Evolutionary conservation across 2,797 vertebrate genomes (phyloP).

Genomic region (Cirrhinus mrigala): DNA sequence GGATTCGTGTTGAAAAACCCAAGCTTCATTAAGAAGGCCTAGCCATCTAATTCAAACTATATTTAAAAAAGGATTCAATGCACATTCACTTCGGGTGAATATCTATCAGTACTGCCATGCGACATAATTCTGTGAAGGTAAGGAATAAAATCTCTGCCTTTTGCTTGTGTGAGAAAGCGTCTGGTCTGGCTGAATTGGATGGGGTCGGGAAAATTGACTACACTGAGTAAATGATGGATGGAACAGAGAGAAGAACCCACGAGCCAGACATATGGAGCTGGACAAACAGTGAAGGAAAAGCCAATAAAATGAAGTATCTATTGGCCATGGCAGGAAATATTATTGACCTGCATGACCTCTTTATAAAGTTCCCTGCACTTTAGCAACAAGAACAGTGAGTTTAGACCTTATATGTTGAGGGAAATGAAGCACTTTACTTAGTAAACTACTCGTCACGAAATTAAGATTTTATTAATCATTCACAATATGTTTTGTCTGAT

Average conservation of each 20-base stretch:
- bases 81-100: background rate
- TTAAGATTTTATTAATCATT: background rate
- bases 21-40: background rate
- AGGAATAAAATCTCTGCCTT: conserved; percentile 7
- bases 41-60: background rate
- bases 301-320: conserved; percentile 51
- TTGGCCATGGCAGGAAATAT: conserved; percentile 47
- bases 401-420: background rate
- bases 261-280: conserved; percentile 24
- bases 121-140: background rate
- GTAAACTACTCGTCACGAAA: background rate
- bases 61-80: background rate
- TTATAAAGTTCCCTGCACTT: conserved; percentile 34
- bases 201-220: conserved; percentile 23
- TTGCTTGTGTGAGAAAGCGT: background rate
- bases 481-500: background rate
- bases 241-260: conserved; percentile 13
- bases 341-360: conserved; percentile 39
- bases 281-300: conserved; percentile 49
- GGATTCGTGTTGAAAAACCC: background rate
- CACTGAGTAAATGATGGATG: conserved; percentile 40
- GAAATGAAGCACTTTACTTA: background rate
- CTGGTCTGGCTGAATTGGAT: background rate
- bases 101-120: background rate
- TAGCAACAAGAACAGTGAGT: background rate